Conservation (phyloP, 2,113 vertebrate genomes). For the Sebastes schlegelii region DNA sequence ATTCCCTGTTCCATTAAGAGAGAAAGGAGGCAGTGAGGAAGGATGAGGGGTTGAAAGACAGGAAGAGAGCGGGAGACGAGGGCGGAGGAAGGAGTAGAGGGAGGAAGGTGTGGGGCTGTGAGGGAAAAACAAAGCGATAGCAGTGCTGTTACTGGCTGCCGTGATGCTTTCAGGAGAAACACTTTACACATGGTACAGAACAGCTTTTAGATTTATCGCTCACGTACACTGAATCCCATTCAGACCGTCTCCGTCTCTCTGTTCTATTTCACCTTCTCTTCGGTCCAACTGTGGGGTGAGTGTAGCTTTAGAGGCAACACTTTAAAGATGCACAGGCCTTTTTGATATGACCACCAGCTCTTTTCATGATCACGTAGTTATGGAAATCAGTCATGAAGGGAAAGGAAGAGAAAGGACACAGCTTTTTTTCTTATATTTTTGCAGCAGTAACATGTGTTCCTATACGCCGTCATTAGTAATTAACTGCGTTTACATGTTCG, state of each 20-base stretch:
- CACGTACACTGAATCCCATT: background rate
- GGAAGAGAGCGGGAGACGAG: conserved; percentile 59
- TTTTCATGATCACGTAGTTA: background rate
- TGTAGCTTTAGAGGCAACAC: background rate
- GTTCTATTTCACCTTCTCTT: background rate
- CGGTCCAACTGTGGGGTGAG: background rate
- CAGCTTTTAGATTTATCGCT: conserved; percentile 1
- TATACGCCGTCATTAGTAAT: background rate
- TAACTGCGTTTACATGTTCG: background rate
- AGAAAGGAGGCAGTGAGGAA: conserved; percentile 53
- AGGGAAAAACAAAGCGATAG: background rate
- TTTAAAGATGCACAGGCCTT: background rate
- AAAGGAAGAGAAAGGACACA: conserved; percentile 10
- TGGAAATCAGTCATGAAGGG: conserved; percentile 11
- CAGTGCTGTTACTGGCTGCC: conserved; percentile 22
- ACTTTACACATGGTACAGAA: background rate
- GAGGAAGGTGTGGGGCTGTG: background rate
- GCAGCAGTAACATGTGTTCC: background rate
- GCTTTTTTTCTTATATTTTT: background rate
- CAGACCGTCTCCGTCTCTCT: background rate
- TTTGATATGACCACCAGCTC: background rate
- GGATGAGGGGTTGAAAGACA: conserved; percentile 61
- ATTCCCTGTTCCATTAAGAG: conserved; percentile 28
- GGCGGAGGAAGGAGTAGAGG: conserved; percentile 37
- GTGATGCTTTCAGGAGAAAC: conserved; percentile 35